Evolutionary conservation across 2,113 vertebrate species (phyloP), one percentile per base, ranked within the genome.

Genomic region (Ivindomyrus marchei): DNA sequence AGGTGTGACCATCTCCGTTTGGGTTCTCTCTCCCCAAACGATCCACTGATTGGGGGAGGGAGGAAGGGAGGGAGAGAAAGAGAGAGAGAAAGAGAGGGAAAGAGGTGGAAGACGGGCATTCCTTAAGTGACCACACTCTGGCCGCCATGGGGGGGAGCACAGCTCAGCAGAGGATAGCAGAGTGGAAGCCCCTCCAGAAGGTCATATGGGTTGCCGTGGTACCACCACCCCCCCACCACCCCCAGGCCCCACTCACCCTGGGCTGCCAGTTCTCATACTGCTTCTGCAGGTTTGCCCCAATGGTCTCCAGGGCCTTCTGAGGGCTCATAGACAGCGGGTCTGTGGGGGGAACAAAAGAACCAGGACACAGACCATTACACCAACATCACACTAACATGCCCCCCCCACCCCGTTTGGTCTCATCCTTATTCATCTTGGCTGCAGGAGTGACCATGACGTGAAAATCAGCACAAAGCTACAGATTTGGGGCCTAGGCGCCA

Each of bases 211-310:
- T 74, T 3, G 10, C 27, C 27, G 27, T 15, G 27, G 19, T n/a
- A 13, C 85, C 58, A 0, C 0, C 4, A 27, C 11, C 19, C 19
- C 42, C 17, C 8, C 50, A 5, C 85, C 27, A 2, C 8, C 9
- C 19, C 6, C 49, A 13, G n/a, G 13, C 7, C 62, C 42, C n/a
- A 93, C 98, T 98, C 93, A 99, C 98, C 96, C 98, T 92, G 9
- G 98, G 98, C 93, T 99, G 98, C 98, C 98, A 99, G 95, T 98
- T 99, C 92, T 99, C 98, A 0, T 99, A 99, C 92, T 99, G 98
- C 94, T 99, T 99, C 96, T 99, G 98, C 42, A 99, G 94, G 90
- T 98, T 99, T 19, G 97, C 98, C 74, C 98, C 98, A 0, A 99
- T 99, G 88, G 98, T 98, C 94, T 99, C 98, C 95, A 99, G 95